Base-by-base conservation (phyloP, 2,797 vertebrate genomes). In the Dermochelys coriacea region DNA sequence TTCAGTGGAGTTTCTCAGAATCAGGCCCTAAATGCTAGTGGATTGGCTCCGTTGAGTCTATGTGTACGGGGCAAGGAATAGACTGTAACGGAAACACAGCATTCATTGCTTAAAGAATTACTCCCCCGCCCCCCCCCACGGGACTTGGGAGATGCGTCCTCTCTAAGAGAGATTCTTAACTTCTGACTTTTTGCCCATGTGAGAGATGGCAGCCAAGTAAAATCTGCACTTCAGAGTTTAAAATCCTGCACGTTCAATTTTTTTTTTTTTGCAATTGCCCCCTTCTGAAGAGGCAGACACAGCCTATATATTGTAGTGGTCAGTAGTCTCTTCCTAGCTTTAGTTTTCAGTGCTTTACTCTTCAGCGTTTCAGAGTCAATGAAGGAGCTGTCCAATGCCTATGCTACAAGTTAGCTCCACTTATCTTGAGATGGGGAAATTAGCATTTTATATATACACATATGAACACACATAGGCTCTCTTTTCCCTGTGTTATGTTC, bases 181-280 rank as follows among this genome's bases (percentile, higher is more conserved):
- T 50, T 52, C 31, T 5, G 12, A 2, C 52, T 74, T 94, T 78
- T 82, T 50, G 31, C 4, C 27, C 54, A 31, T 0, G 3, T 14
- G 4, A 50, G 49, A 86, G 49, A 94, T 80, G 3, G 68, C 50
- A 51, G 21, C 9, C 54, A 71, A 87, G 27, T 55, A 82, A 68
- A 16, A 49, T 1, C 6, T 2, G 61, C 75, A 45, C 23, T 57
- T 25, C 0, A 3, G 11, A n/a, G n/a, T n/a, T n/a, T n/a, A n/a
- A n/a, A n/a, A n/a, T n/a, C n/a, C n/a, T n/a, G n/a, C n/a, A n/a
- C n/a, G n/a, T n/a, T n/a, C n/a, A n/a, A n/a, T n/a, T n/a, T n/a
- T n/a, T n/a, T n/a, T n/a, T n/a, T n/a, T n/a, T n/a, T n/a, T n/a
- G n/a, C n/a, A n/a, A n/a, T n/a, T n/a, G n/a, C n/a, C n/a, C n/a